These are phyloP conservation scores for Ictalurus furcatus DNA, from an alignment of 2,113 vertebrate species.

Conservation along the genomic window DNA sequence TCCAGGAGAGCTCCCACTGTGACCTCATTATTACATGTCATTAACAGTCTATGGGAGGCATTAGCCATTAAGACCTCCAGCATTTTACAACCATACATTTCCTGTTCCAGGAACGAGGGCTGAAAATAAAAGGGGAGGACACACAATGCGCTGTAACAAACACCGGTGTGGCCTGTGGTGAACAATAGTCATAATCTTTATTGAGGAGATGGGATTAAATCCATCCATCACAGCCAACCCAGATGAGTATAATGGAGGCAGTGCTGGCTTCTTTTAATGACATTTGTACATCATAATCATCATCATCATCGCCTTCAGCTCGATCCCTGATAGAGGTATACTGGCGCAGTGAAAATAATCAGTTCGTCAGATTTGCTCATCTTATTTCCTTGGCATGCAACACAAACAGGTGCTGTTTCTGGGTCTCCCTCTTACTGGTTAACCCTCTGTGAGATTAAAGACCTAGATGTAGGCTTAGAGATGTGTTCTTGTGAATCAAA, in stretches of 20 bases:
- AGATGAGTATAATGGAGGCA: neutral
- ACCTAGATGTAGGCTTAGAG: too few relatives aligned
- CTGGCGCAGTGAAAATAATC: neutral
- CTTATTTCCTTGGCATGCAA: neutral
- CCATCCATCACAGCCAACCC: constrained; percentile 38
- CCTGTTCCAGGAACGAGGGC: neutral
- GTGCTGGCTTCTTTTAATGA: neutral
- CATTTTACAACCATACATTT: constrained; percentile 17
- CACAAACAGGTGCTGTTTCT: constrained; percentile 19
- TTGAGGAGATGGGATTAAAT: constrained; percentile 35
- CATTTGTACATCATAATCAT: neutral
- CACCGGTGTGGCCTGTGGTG: neutral
- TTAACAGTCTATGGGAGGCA: constrained; percentile 32
- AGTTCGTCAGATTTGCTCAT: neutral
- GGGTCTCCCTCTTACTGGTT: neutral
- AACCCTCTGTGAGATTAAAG: neutral
- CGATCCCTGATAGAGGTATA: neutral
- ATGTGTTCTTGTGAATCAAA: neutral
- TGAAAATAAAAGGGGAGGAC: constrained; percentile 1
- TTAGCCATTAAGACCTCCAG: constrained; percentile 19
- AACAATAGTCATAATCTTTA: constrained; percentile 39
- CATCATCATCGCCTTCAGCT: constrained; percentile 17
- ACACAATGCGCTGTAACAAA: constrained; percentile 5
- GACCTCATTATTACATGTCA: constrained; percentile 41
- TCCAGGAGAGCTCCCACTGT: neutral